These are phyloP conservation scores for Drosophila trapezifrons DNA, from an alignment of 1,140 invertebrate genomes.

Conservation along the genomic window DNA sequence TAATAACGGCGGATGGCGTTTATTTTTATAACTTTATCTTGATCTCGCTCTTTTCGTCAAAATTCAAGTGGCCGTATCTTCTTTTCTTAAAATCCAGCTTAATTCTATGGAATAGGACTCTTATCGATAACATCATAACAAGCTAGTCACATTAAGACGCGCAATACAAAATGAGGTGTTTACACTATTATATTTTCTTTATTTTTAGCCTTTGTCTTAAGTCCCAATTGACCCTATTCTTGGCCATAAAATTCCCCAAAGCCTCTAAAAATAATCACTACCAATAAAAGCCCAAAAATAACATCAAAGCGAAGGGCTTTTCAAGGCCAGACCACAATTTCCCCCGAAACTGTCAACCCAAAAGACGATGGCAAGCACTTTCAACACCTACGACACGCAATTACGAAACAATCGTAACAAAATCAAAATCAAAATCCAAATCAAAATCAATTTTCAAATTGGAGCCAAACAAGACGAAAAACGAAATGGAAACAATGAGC, in stretches of 20 bases:
- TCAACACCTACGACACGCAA: constrained; percentile 67
- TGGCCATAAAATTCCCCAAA: neutral
- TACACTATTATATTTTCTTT: too few species aligned
- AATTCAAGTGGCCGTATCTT: too few species aligned
- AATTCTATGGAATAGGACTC: too few species aligned
- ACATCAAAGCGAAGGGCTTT: constrained; percentile 40
- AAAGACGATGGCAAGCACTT: constrained; percentile 37
- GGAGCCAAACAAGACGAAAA: constrained; percentile 47
- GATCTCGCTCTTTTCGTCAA: too few species aligned
- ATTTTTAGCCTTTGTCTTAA: neutral
- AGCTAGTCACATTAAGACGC: too few species aligned
- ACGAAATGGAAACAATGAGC: constrained; percentile 36
- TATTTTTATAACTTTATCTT: too few species aligned
- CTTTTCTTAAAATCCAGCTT: too few species aligned
- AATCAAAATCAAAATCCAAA: constrained; percentile 46
- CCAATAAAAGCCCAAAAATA: constrained; percentile 19
- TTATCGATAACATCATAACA: too few species aligned
- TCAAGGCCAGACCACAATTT: constrained; percentile 54
- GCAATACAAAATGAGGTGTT: too few species aligned
- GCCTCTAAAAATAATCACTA: constrained; percentile 10
- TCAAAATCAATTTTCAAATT: constrained; percentile 67
- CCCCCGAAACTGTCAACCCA: constrained; percentile 57
- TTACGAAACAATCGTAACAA: constrained; percentile 74
- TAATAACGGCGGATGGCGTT: too few species aligned
- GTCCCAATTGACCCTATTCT: constrained; percentile 1